These are phyloP conservation scores for Cairina moschata DNA, from an alignment of 2,113 vertebrate species.

Conservation along the genomic window DNA sequence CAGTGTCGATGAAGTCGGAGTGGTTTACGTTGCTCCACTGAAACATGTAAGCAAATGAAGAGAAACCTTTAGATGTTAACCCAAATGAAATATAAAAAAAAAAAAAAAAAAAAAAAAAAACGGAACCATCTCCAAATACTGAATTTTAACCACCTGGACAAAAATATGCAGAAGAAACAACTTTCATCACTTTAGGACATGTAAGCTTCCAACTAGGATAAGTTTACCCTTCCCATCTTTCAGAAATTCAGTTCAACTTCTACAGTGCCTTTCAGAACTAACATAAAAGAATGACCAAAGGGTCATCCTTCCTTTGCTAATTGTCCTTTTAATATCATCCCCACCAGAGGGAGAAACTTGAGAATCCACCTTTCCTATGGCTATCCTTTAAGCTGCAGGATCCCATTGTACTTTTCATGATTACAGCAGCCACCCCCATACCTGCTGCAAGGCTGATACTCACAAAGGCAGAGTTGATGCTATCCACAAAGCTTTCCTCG, in stretches of 20 bases:
- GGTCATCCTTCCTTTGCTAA: neutral
- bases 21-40: slow-evolving; percentile 97
- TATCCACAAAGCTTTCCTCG: slow-evolving; percentile 93
- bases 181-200: neutral
- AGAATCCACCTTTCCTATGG: neutral
- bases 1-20: slow-evolving; percentile 88
- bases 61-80: neutral
- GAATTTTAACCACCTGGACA: neutral
- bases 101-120: neutral
- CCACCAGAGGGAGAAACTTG: neutral
- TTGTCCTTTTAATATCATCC: neutral
- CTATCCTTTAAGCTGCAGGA: neutral
- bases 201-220: neutral
- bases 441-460: slow-evolving; percentile 63
- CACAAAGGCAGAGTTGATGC: slow-evolving; percentile 96
- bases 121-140: neutral
- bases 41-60: neutral
- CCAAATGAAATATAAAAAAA: neutral
- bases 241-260: neutral
- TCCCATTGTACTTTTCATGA: neutral
- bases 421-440: neutral
- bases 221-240: neutral
- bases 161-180: neutral
- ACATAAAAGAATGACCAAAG: neutral
- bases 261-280: neutral